These are phyloP conservation scores for Peromyscus nudipes DNA, from an alignment of 2,797 vertebrate genomes.

Conservation along the genomic window DNA sequence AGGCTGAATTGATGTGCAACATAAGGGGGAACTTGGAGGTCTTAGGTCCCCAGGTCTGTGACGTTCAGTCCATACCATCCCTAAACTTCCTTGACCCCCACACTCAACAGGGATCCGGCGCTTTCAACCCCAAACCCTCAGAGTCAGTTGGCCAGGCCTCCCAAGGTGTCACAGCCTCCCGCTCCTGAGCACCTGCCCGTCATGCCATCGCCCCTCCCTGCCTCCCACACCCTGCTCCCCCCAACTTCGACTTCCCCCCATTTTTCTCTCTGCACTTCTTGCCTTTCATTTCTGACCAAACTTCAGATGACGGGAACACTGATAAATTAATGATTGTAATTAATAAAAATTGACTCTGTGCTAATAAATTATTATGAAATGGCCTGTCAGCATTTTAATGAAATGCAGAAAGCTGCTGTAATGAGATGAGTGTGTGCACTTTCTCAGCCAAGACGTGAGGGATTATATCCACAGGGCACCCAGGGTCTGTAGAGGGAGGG, in stretches of 20 bases:
- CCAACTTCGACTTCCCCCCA: neutral
- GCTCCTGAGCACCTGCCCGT: neutral
- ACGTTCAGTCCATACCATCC: neutral
- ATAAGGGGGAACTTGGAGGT: neutral
- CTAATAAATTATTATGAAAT: constrained; percentile 87
- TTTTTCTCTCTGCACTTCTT: constrained; percentile 77
- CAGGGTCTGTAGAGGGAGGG: neutral
- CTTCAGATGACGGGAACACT: constrained; percentile 84
- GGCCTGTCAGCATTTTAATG: constrained; percentile 85
- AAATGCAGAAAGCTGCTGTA: constrained; percentile 83
- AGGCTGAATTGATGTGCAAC: fast-evolving
- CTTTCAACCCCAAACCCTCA: too few species aligned
- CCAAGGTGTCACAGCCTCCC: neutral
- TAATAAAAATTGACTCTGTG: constrained; percentile 85
- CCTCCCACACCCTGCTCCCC: neutral
- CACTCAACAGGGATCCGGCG: too few species aligned
- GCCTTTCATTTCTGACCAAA: constrained; percentile 84
- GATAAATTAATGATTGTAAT: constrained; percentile 86
- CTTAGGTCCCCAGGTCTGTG: neutral
- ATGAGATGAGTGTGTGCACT: constrained; percentile 81
- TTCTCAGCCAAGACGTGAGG: constrained; percentile 78
- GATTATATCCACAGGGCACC: constrained; percentile 61
- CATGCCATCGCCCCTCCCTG: too few species aligned
- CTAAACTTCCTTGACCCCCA: neutral
- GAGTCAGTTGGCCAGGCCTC: neutral